A percentile compares a stretch with the other conserved stretches of the same genome.
Conservation (phyloP, 64 coral and sea anemone genomes). For the Montipora sp. region DNA sequence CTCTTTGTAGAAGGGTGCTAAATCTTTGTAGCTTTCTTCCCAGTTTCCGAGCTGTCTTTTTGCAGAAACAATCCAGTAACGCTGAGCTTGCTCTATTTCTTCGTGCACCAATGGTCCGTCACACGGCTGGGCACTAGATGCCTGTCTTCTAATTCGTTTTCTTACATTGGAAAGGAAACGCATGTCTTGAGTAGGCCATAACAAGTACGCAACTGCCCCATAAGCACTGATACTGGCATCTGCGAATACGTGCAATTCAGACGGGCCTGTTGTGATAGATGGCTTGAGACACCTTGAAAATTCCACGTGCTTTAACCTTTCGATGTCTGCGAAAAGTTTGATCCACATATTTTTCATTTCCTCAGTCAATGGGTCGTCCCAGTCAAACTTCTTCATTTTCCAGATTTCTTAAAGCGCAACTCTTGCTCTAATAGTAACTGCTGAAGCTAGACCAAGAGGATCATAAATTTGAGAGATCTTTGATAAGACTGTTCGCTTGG, state of each 20-base stretch:
- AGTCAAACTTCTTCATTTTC: neutral
- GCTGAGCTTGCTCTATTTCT: no score
- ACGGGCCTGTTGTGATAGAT: neutral
- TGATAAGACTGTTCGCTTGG: neutral
- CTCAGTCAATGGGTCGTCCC: neutral
- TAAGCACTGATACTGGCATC: conserved; percentile 38
- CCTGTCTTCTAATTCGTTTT: no score
- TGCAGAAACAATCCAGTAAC: no score
- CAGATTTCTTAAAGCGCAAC: conserved; percentile 23
- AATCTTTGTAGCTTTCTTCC: no score
- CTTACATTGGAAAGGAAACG: no score
- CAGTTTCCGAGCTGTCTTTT: no score
- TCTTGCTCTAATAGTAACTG: conserved; percentile 46
- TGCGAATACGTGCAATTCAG: conserved; percentile 37
- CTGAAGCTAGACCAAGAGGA: neutral
- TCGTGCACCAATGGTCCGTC: no score
- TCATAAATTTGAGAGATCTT: neutral
- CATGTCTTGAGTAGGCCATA: conserved; percentile 16
- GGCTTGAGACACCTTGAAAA: neutral
- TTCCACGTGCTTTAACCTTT: neutral
- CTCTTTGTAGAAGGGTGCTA: no score
- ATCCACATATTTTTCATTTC: neutral
- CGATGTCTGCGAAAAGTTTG: neutral
- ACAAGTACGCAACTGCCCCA: conserved; percentile 50
- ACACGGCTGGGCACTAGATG: no score